Evolutionary conservation across 1,140 invertebrate species (phyloP), one percentile per base, ranked within the genome.

Genomic region (Camponotus vicinus): DNA sequence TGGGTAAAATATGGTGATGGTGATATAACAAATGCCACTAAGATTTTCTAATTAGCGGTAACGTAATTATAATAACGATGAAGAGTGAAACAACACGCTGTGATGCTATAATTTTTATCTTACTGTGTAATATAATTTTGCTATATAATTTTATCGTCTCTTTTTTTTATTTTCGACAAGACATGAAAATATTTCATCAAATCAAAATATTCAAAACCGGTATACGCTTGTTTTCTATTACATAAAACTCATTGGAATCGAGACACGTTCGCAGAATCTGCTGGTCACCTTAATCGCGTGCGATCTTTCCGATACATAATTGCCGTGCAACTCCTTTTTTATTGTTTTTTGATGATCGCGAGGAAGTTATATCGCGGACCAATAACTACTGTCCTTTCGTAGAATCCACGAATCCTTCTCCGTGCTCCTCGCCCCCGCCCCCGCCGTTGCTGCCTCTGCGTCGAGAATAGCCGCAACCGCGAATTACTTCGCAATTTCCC

Each of bases 401-500:
- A 80, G 70, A 90, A 88, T 88, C 27, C 75, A 69, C 70, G 42
- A 32, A 45, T 76, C 55, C 49, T 73, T 76, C 49, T 61, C 79
- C 32, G 37, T 34, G 49, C 42, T 49, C 21, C 64, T 61, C 15
- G 59, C 32, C 86, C 64, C 13, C 49, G 52, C 15, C 67, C 11
- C 13, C 64, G 45, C 13, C 37, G 78, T 27, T 32, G 49, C 78
- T 52, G 66, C 27, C 42, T 79, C 76, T 71, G 78, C 59, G 83
- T 40, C 76, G 87, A 86, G 84, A 89, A 82, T 86, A 86, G 80
- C 88, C 88, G 82, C 89, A 90, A 90, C 89, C 87, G 87, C 88
- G 89, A 90, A 91, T 91, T 91, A 90, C 89, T 89, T 91, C 90
- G 91, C 92, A 93, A 93, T 93, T 93, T 92, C 90, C 90, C 91